These are phyloP conservation scores for Eupleurogrammus muticus DNA, from an alignment of 2,797 vertebrate genomes.

Conservation along the genomic window DNA sequence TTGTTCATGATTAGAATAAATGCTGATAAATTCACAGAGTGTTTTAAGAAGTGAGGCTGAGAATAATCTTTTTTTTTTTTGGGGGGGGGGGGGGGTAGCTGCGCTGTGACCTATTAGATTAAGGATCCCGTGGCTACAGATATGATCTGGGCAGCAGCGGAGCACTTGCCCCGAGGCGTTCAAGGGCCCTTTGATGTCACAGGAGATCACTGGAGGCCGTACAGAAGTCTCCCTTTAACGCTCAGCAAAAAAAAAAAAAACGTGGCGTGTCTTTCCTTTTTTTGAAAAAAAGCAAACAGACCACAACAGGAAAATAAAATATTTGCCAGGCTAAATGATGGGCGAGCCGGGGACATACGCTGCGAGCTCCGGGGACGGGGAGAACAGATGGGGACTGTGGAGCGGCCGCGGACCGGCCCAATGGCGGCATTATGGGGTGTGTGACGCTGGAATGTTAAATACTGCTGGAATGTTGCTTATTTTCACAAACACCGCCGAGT, in stretches of 20 bases:
- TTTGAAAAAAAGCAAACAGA: constrained; percentile 80
- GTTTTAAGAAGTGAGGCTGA: neutral
- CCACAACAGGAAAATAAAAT: constrained; percentile 84
- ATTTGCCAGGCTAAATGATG: constrained; percentile 79
- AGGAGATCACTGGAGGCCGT: constrained; percentile 39
- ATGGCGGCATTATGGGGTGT: constrained; percentile 74
- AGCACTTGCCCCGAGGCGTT: constrained; percentile 15
- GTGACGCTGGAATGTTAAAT: constrained; percentile 75
- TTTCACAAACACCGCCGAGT: constrained; percentile 73
- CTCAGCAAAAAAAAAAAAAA: constrained; percentile 63
- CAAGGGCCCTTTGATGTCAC: constrained; percentile 64
- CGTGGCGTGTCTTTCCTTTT: constrained; percentile 72
- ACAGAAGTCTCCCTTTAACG: constrained; percentile 74
- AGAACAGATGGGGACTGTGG: constrained; percentile 77
- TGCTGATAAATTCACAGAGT: neutral
- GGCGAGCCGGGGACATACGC: constrained; percentile 60
- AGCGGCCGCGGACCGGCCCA: constrained; percentile 57
- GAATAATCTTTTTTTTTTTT: constrained; percentile 10
- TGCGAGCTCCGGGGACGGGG: constrained; percentile 38
- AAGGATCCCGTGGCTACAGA: constrained; percentile 15
- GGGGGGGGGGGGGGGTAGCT: constrained; percentile 30
- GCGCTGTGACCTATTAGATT: constrained; percentile 1
- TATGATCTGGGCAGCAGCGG: constrained; percentile 9
- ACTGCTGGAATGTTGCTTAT: constrained; percentile 78
- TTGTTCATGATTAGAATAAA: constrained; percentile 11